Evolutionary conservation across 2,888 invertebrate genomes (phyloP).

Genomic region (Ganaspis brasiliensis): DNA sequence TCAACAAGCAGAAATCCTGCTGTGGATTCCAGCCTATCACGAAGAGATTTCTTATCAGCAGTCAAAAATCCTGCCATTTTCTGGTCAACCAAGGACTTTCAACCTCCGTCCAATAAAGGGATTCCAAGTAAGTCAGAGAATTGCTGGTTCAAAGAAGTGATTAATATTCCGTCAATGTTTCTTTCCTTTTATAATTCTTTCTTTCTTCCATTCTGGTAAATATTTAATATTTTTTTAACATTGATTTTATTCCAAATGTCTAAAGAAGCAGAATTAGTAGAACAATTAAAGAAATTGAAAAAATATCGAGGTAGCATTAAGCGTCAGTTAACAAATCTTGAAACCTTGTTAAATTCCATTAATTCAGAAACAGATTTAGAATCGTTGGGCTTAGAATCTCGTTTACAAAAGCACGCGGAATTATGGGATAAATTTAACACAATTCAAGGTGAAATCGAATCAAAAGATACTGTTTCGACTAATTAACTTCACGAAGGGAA

Average conservation of each 20-base stretch:
- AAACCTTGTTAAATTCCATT: conserved; percentile 3
- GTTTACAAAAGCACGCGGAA: neutral
- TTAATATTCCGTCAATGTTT: neutral
- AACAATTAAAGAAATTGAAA: conserved; percentile 10
- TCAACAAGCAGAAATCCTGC: too few relatives aligned
- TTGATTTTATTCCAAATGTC: neutral
- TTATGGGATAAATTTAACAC: neutral
- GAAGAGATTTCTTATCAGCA: too few relatives aligned
- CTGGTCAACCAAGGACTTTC: too few relatives aligned
- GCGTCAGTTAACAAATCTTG: neutral
- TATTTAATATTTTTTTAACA: too few relatives aligned
- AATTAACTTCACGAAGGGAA: neutral
- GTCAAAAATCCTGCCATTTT: too few relatives aligned
- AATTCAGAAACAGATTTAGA: conserved; percentile 4
- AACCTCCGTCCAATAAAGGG: neutral
- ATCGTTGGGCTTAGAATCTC: neutral
- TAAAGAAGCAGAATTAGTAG: neutral
- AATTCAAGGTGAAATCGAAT: neutral
- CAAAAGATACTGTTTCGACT: neutral
- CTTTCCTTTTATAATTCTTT: neutral
- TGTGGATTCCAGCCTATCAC: too few relatives aligned
- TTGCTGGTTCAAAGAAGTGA: neutral
- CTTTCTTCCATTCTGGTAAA: neutral
- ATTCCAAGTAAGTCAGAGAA: conserved; percentile 11
- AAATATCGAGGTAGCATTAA: neutral